These are phyloP conservation scores for Edolisoma coerulescens DNA, from an alignment of 2,113 vertebrate species.

Conservation along the genomic window DNA sequence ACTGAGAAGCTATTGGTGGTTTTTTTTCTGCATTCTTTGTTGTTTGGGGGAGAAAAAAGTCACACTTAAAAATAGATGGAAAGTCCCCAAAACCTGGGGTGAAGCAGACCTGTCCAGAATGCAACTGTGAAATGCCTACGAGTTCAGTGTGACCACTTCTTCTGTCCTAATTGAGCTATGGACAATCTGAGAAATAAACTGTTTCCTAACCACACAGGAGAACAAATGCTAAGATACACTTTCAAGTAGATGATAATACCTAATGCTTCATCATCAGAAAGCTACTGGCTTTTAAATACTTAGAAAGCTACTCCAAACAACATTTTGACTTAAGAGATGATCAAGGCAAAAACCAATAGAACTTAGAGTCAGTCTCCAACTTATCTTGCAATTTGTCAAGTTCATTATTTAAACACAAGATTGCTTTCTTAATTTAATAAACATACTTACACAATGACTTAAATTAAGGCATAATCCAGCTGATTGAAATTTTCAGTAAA, in stretches of 20 bases:
- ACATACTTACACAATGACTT: conserved; percentile 39
- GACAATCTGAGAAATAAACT: neutral
- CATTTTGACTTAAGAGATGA: neutral
- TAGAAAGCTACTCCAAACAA: conserved; percentile 26
- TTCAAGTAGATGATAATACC: neutral
- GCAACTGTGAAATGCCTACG: neutral
- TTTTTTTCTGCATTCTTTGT: neutral
- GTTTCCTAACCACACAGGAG: neutral
- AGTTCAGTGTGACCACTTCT: neutral
- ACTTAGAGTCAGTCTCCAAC: neutral
- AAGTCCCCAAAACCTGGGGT: neutral
- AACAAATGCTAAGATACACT: neutral
- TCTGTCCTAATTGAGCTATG: neutral
- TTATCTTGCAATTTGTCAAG: neutral
- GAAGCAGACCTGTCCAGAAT: neutral
- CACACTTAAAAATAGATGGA: neutral
- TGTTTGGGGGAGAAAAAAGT: neutral
- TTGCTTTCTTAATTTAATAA: neutral
- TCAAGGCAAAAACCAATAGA: neutral
- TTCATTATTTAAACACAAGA: neutral
- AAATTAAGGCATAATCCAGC: conserved; percentile 40
- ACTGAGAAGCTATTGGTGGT: neutral
- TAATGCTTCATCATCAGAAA: neutral
- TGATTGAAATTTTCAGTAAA: neutral
- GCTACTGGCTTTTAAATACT: neutral